These are phyloP conservation scores for Heliocidaris erythrogramma DNA, from an alignment of 35 echinoderm and acorn worm genomes.

Conservation along the genomic window DNA sequence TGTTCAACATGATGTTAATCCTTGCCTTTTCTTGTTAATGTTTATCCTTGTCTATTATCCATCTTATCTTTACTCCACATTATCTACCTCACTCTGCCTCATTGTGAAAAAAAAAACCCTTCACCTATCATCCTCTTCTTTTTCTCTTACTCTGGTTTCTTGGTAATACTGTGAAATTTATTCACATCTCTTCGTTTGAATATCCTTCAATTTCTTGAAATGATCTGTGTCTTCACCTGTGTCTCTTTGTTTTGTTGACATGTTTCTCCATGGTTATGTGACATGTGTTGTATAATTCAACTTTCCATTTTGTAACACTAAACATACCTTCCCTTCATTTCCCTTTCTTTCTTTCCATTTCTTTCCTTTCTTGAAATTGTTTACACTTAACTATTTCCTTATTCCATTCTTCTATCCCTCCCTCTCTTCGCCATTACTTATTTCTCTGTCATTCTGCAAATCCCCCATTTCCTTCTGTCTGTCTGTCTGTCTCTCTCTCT, in stretches of 20 bases:
- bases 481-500: neutral
- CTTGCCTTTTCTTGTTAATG: neutral
- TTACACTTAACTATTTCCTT: neutral
- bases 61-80: neutral
- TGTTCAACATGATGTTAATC: neutral
- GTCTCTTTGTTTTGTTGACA: neutral
- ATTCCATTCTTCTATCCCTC: neutral
- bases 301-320: neutral
- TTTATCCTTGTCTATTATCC: neutral
- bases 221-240: neutral
- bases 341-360: neutral
- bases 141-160: neutral
- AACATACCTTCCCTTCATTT: neutral
- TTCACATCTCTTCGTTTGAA: neutral
- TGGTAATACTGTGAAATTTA: neutral
- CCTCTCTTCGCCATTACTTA: neutral
- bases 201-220: neutral
- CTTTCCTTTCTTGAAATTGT: neutral
- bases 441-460: neutral
- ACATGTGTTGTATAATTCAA: neutral
- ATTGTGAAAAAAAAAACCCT: neutral
- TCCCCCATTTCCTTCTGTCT: neutral
- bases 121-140: neutral
- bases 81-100: neutral
- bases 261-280: neutral